Evolutionary conservation across 64 coral and sea anemone genomes (phyloP), one percentile per base, ranked within the genome.

Genomic region (Cladopsammia gracilis): DNA sequence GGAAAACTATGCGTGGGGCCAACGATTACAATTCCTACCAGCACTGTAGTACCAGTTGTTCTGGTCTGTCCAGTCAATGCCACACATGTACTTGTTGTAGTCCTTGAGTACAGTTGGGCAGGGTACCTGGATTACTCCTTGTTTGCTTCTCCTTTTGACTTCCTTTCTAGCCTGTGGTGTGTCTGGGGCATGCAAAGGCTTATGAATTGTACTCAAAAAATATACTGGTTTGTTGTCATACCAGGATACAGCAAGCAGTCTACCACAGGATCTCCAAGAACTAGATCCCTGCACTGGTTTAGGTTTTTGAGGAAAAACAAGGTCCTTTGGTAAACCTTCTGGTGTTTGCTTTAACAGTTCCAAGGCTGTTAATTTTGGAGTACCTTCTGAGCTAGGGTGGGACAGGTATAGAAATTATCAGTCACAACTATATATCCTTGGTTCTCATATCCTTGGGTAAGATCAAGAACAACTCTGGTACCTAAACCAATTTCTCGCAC

Each of bases 21-120:
- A 78, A 78, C 20, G 10, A 19, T 78, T 57, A 26, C 75, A 78
- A 57, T 78, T 25, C 51, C 75, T 57, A 58, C 75, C 51, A 78
- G 51, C 50, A 78, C 75, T 78, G 49, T 56, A 78, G 48, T 78
- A 78, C 50, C 75, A 22, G 75, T 78, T 78, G 72, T 78, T 78
- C 50, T 78, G 51, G 11, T 78, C 49, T 57, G 75, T 51, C 50
- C 52, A 14, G 50, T 78, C 75, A 78, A 78, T 54, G 18, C 75
- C 51, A 78, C 75, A 78, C 75, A 78, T 78, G 70, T 78, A 78
- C 18, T 78, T 78, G 50, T 78, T 78, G 19, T 78, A 78, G 75
- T 78, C 75, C 75, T 78, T 78, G 7, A 54, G 51, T 24, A 56
- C 6, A 78, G 75, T 56, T 78, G 49, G 75, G 48, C 50, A 78